Evolutionary conservation across 2,797 vertebrate species (phyloP).

Genomic region (Apogon talboti): DNA sequence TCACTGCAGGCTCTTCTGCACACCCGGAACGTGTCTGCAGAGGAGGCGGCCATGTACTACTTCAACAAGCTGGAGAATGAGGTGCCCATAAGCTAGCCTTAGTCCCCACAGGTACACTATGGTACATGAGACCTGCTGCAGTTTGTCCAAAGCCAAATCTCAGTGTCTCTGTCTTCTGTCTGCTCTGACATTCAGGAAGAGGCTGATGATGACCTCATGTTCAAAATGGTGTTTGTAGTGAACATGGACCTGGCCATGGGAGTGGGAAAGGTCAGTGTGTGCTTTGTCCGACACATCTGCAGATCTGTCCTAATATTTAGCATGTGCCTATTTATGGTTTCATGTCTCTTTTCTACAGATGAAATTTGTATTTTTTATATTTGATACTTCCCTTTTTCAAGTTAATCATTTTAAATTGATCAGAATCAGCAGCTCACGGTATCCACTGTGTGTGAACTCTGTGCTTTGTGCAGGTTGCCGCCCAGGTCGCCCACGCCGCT

Average conservation of each 20-base stretch:
- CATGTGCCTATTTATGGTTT: not conserved
- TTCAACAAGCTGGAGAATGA: conserved; percentile 90
- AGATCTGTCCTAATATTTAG: not conserved
- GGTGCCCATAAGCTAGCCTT: conserved; percentile 82
- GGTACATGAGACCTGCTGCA: conserved; percentile 61
- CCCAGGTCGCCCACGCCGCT: conserved; percentile 88
- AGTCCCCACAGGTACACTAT: conserved; percentile 75
- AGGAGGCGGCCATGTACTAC: conserved; percentile 90
- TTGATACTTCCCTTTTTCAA: no score
- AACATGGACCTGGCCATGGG: conserved; percentile 90
- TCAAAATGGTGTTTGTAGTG: conserved; percentile 90
- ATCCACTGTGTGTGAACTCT: not conserved
- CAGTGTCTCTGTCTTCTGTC: conserved; percentile 53
- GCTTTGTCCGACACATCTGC: not conserved
- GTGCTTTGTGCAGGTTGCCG: conserved; percentile 80
- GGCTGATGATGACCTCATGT: conserved; percentile 82
- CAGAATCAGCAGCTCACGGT: no score
- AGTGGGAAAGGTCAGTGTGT: conserved; percentile 83
- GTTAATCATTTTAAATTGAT: no score
- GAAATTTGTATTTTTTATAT: no score
- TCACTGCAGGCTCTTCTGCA: conserved; percentile 84
- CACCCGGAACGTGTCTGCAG: conserved; percentile 87
- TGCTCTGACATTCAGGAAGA: conserved; percentile 77
- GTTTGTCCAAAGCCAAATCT: conserved; percentile 67
- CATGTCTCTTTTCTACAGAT: no score